phyloP scores from a whole-genome alignment of 2,113 vertebrate genomes.

The Falcunculus frontatus region DNA sequence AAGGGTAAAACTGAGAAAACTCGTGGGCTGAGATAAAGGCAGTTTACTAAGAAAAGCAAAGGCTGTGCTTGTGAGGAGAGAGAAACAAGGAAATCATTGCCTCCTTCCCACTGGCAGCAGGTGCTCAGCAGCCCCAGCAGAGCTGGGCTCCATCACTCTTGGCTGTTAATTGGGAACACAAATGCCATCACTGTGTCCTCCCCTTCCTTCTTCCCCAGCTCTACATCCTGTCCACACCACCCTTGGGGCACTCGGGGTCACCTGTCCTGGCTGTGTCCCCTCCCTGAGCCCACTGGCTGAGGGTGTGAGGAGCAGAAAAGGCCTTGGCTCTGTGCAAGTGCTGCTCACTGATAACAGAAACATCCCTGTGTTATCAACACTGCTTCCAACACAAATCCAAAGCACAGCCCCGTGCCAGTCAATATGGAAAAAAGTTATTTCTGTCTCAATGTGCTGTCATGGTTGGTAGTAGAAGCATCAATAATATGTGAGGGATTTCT shows the following conservation, averaged over 20 bases:
- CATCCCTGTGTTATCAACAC: background rate
- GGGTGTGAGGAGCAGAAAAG: background rate
- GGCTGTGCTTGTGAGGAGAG: background rate
- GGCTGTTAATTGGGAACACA: background rate
- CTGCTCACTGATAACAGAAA: background rate
- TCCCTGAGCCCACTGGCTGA: background rate
- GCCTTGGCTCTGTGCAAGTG: background rate
- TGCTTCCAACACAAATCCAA: background rate
- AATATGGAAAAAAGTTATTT: background rate
- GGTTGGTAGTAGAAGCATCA: background rate
- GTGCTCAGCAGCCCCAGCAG: background rate
- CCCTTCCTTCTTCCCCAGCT: background rate
- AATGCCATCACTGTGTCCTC: background rate
- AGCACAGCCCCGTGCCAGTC: accelerated
- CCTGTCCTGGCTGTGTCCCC: background rate
- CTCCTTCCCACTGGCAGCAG: background rate
- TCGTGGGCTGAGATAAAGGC: background rate
- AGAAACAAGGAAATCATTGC: background rate
- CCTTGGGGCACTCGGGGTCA: background rate
- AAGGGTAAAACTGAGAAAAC: background rate
- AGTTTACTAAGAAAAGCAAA: background rate
- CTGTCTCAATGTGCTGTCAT: background rate
- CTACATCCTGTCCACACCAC: accelerated
- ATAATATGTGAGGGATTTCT: background rate
- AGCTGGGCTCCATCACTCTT: background rate